A percentile compares a stretch with the other conserved stretches of the same genome.
phyloP scores from a whole-genome alignment of 2,113 vertebrate species.

The Epinephelus fuscoguttatus region DNA sequence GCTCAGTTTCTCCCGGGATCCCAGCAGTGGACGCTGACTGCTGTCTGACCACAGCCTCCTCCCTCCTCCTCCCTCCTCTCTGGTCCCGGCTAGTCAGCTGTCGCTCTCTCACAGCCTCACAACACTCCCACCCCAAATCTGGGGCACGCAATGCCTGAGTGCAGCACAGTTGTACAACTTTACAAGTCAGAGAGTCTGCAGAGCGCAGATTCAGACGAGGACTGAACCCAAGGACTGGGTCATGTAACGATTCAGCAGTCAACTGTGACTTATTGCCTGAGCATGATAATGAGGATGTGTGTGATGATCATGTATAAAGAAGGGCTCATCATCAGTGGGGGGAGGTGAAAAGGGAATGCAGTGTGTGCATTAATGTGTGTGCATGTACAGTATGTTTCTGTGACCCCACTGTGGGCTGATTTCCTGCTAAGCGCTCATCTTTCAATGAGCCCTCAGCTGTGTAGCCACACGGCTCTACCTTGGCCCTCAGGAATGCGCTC shows the following conservation, averaged over 20 bases:
- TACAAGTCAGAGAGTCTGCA: slow-evolving; percentile 25
- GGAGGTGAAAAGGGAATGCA: not conserved
- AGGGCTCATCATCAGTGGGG: slow-evolving; percentile 10
- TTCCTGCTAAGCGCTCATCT: slow-evolving; percentile 68
- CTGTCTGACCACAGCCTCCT: slow-evolving; percentile 37
- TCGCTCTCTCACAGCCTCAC: slow-evolving; percentile 70
- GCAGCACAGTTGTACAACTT: slow-evolving; percentile 35
- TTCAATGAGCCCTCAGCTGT: slow-evolving; percentile 80
- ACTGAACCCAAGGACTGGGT: not conserved
- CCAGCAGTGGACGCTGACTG: slow-evolving; percentile 58
- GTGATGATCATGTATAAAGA: slow-evolving; percentile 30
- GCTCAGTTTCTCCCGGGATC: slow-evolving; percentile 71
- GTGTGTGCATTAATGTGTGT: slow-evolving; percentile 19
- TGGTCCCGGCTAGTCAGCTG: slow-evolving; percentile 77
- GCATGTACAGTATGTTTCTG: slow-evolving; percentile 19
- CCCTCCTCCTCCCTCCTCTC: not conserved
- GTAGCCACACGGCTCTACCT: slow-evolving; percentile 61
- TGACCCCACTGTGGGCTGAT: slow-evolving; percentile 46
- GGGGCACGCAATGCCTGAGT: slow-evolving; percentile 54
- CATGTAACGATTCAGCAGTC: slow-evolving; percentile 4
- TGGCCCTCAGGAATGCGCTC: slow-evolving; percentile 80
- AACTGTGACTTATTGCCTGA: slow-evolving; percentile 25
- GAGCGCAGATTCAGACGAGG: slow-evolving; percentile 6
- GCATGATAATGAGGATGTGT: not conserved
- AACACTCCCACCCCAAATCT: slow-evolving; percentile 62